phyloP scores from a whole-genome alignment of 2,888 invertebrate genomes.

The Acleris cristana region DNA sequence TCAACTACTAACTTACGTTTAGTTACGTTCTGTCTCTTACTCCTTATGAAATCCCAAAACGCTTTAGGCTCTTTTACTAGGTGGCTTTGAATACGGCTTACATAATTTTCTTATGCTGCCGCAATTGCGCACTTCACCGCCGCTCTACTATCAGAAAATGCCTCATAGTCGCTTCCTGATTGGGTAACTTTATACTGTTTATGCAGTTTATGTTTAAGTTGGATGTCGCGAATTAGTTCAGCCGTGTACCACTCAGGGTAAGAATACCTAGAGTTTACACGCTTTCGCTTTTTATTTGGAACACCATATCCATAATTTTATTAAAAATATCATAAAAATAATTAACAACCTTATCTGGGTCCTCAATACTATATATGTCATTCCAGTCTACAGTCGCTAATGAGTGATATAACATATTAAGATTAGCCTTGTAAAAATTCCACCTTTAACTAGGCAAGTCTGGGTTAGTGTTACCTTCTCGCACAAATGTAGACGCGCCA shows the following conservation, averaged over 20 bases:
- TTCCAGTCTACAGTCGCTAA: background rate
- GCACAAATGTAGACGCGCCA: background rate
- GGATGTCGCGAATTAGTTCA: constrained; percentile 9
- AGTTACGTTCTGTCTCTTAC: background rate
- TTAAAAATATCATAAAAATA: background rate
- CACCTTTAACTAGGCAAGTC: background rate
- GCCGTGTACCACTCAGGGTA: constrained; percentile 30
- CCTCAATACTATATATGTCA: background rate
- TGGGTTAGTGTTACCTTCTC: background rate
- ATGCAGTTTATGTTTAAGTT: constrained; percentile 18
- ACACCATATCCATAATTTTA: background rate
- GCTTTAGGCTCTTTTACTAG: constrained; percentile 22
- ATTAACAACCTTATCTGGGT: background rate
- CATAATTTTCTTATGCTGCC: constrained; percentile 9
- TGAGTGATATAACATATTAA: background rate
- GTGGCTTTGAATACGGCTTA: constrained; percentile 9
- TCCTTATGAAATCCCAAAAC: constrained; percentile 32
- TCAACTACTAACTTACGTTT: constrained; percentile 10
- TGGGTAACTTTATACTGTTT: constrained; percentile 23
- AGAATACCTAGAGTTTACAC: background rate
- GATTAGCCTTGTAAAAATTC: constrained; percentile 4
- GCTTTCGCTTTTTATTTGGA: constrained; percentile 3
- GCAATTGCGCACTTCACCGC: constrained; percentile 15
- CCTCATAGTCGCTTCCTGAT: constrained; percentile 11
- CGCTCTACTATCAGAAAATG: constrained; percentile 16